These are phyloP conservation scores for Crepidodera aurea DNA, from an alignment of 2,888 invertebrate species.

Conservation along the genomic window DNA sequence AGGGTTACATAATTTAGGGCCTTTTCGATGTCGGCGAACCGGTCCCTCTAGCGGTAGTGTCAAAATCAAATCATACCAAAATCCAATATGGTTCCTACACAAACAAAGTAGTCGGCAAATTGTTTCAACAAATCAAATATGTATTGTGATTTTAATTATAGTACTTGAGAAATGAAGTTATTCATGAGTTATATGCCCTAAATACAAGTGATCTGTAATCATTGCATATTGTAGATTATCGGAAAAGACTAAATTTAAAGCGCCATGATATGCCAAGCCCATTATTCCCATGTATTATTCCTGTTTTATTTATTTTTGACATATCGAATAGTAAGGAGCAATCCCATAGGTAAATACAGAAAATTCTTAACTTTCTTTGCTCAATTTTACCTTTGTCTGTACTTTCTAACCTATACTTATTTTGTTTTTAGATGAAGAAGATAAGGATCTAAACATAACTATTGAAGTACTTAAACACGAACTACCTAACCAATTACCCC, in stretches of 20 bases:
- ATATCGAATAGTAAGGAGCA: slow-evolving; percentile 48
- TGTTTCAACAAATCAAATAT: slow-evolving; percentile 46
- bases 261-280: slow-evolving; percentile 63
- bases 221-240: slow-evolving; percentile 42
- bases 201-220: slow-evolving; percentile 46
- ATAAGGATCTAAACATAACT: slow-evolving; percentile 55
- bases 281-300: slow-evolving; percentile 53
- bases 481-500: slow-evolving; percentile 53
- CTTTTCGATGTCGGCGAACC: background rate
- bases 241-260: slow-evolving; percentile 46
- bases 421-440: slow-evolving; percentile 49
- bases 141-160: slow-evolving; percentile 48
- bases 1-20: no score
- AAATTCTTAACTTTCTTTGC: background rate
- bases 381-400: background rate
- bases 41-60: slow-evolving; percentile 27
- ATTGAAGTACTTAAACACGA: slow-evolving; percentile 57
- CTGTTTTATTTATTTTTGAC: slow-evolving; percentile 52
- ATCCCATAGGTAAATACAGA: slow-evolving; percentile 55
- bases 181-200: slow-evolving; percentile 44
- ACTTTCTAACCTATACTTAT: background rate
- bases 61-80: slow-evolving; percentile 25
- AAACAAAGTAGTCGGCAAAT: slow-evolving; percentile 55
- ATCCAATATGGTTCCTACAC: slow-evolving; percentile 53
- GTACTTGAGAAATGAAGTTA: slow-evolving; percentile 48